These are phyloP conservation scores for Perizoma affinitatum DNA, from an alignment of 2,888 invertebrate species.

Conservation along the genomic window DNA sequence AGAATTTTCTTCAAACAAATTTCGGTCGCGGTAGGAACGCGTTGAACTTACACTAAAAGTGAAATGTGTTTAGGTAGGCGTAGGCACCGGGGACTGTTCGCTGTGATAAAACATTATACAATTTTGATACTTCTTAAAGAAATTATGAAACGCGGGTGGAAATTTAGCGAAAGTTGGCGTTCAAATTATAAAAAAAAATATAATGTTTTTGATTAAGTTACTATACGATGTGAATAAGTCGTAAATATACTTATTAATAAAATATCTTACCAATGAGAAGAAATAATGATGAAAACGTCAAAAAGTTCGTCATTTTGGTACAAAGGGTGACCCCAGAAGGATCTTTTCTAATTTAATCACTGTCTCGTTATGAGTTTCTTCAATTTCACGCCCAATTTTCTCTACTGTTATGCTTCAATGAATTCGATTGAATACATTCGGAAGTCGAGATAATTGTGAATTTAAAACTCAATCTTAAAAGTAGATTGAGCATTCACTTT, in stretches of 20 bases:
- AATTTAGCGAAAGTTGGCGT: too few relatives aligned
- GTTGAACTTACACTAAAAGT: too few relatives aligned
- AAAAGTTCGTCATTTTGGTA: constrained; percentile 50
- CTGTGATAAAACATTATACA: too few relatives aligned
- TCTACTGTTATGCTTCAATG: constrained; percentile 44
- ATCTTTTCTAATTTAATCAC: constrained; percentile 44
- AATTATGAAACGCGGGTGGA: too few relatives aligned
- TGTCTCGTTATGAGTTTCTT: constrained; percentile 31
- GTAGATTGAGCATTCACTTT: constrained; percentile 12
- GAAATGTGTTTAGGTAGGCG: too few relatives aligned
- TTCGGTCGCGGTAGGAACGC: too few relatives aligned
- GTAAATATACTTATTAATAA: background rate
- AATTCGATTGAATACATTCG: constrained; percentile 33
- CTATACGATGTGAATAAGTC: too few relatives aligned
- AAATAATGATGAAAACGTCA: constrained; percentile 40
- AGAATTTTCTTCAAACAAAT: too few relatives aligned
- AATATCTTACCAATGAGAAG: constrained; percentile 53
- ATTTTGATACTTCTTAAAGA: too few relatives aligned
- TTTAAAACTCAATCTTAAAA: constrained; percentile 10
- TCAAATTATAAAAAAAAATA: too few relatives aligned
- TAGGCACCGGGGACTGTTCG: too few relatives aligned
- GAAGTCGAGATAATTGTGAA: constrained; percentile 3
- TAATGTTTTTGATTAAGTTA: too few relatives aligned
- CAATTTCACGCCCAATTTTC: constrained; percentile 55
- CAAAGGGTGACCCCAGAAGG: constrained; percentile 51